Base-by-base conservation (phyloP, 2,797 vertebrate genomes). In the Catharus ustulatus region DNA sequence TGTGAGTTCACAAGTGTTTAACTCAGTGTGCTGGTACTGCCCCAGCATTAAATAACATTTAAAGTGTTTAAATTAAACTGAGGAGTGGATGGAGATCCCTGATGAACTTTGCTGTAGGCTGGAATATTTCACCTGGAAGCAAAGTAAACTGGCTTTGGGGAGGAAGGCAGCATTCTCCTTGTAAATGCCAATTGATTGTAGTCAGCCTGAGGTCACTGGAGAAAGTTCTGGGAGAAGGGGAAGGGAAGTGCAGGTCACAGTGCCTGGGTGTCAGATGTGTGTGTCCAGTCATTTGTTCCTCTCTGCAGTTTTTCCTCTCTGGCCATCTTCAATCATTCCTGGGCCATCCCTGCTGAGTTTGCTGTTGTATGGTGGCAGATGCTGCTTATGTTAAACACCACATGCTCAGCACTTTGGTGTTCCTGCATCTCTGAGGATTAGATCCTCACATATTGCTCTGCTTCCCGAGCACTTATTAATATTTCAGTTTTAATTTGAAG, bases 361-460 rank as follows among this genome's bases (percentile, higher is more conserved):
- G 48, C 1, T 91, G 87, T 88, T 90, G 80, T 82, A 67, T 80
- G 11, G 5, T 74, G 85, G 89, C 96, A 97, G 96, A 96, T 96
- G 96, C 94, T 96, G 96, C 96, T 97, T 97, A 96, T 91, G 95
- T 96, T 96, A 96, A 97, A 97, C 94, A 96, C 95, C 96, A 97
- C 95, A 94, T 97, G 95, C 93, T 96, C 89, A 95, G 91, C 87
- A 82, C 90, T 95, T 93, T 81, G 82, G 69, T 91, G 93, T 94
- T 94, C 82, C 80, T 90, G n/a, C 11, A 7, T 94, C 94, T 95
- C 95, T 54, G 80, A 94, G 95, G 91, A 93, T 90, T 91, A 49
- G 51, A 74, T 79, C 85, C 80, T 95, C 87, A 58, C 85, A 90
- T 77, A 88, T 72, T 94, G 94, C 95, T 94, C 90, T 86, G 77